These are phyloP conservation scores for Oncorhynchus mykiss DNA, from an alignment of 2,113 vertebrate genomes.

Conservation along the genomic window DNA sequence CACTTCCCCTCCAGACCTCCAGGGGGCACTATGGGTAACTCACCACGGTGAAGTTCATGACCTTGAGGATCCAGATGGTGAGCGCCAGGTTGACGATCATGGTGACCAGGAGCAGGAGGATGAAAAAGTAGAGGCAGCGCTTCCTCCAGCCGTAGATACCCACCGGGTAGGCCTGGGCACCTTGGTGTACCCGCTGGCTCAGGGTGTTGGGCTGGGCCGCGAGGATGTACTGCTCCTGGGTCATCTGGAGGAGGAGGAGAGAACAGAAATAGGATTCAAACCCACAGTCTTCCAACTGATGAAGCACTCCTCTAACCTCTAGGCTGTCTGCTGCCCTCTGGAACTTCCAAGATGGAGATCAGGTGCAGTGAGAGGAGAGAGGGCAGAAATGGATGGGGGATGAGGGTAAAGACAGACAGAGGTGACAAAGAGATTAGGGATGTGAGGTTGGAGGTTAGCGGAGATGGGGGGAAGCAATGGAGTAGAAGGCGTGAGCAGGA, in stretches of 20 bases:
- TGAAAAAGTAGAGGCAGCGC: slow-evolving; percentile 99
- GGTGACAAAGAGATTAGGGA: neutral
- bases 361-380: neutral
- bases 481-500: neutral
- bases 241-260: slow-evolving; percentile 80
- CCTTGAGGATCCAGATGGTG: slow-evolving; percentile 99
- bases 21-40: slow-evolving; percentile 59
- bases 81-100: slow-evolving; percentile 99
- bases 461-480: neutral
- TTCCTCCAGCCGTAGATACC: slow-evolving; percentile 99
- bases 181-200: slow-evolving; percentile 74
- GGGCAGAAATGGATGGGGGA: neutral
- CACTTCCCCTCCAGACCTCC: neutral
- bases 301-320: no score
- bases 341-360: neutral
- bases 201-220: slow-evolving; percentile 92
- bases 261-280: neutral
- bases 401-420: neutral
- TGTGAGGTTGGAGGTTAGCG: neutral
- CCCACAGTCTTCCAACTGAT: no score
- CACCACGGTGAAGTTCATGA: slow-evolving; percentile 99
- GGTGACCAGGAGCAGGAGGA: slow-evolving; percentile 96
- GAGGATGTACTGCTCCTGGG: slow-evolving; percentile 96
- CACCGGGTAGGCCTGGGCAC: slow-evolving; percentile 87
- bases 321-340: no score